A percentile compares a stretch with the other conserved stretches of the same genome.
Evolutionary conservation across 2,888 invertebrate genomes (phyloP).

Genomic region (Endomychus coccineus): DNA sequence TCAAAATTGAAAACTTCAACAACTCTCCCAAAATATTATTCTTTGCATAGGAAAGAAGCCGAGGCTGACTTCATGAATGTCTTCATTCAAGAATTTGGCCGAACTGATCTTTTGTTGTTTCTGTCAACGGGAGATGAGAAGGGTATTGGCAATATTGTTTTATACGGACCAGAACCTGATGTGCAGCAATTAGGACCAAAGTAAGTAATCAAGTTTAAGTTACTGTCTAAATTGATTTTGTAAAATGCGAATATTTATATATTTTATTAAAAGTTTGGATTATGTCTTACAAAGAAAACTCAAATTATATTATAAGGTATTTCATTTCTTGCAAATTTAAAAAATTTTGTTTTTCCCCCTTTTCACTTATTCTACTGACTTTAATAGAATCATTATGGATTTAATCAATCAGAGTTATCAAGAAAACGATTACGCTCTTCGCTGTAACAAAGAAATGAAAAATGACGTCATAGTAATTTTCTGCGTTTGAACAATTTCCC

Average conservation of each 20-base stretch:
- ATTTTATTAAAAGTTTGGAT: too few relatives aligned
- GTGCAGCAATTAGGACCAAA: conserved; percentile 51
- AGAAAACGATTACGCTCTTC: too few relatives aligned
- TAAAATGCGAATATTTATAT: not conserved
- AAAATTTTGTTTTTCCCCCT: too few relatives aligned
- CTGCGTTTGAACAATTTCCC: too few relatives aligned
- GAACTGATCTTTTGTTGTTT: conserved; percentile 54
- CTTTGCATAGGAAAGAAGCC: conserved; percentile 63
- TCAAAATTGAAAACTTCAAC: conserved; percentile 48
- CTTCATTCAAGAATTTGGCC: conserved; percentile 58
- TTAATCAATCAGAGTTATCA: too few relatives aligned
- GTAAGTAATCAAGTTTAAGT: conserved; percentile 45
- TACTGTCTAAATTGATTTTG: conserved; percentile 1
- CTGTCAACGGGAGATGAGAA: conserved; percentile 65
- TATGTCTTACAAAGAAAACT: too few relatives aligned
- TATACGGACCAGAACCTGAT: conserved; percentile 50
- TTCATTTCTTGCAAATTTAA: too few relatives aligned
- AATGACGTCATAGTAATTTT: too few relatives aligned
- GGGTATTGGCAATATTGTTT: conserved; percentile 50
- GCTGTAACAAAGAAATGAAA: too few relatives aligned
- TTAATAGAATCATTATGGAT: too few relatives aligned
- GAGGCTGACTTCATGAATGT: conserved; percentile 69
- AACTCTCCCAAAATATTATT: conserved; percentile 51
- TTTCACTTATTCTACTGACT: too few relatives aligned
- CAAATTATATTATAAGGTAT: too few relatives aligned